Evolutionary conservation across 2,113 vertebrate species (phyloP).

Genomic region (Eidolon helvum): DNA sequence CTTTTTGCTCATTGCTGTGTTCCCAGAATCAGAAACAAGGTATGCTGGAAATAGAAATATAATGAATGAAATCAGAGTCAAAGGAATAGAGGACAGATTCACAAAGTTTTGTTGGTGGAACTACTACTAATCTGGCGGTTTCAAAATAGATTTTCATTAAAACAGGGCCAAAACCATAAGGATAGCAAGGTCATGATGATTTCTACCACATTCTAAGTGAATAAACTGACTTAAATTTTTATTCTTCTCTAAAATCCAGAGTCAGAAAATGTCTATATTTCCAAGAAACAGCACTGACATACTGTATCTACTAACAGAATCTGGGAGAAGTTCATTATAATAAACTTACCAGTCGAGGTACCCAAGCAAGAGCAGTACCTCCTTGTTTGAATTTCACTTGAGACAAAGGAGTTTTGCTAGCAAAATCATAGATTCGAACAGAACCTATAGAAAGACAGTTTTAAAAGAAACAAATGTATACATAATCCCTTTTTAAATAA

Average conservation of each 20-base stretch:
- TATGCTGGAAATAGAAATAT: background rate
- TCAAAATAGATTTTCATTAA: background rate
- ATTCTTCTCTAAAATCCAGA: slow-evolving; percentile 30
- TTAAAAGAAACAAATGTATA: slow-evolving; percentile 42
- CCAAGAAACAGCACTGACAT: background rate
- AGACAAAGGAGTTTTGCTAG: slow-evolving; percentile 84
- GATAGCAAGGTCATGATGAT: background rate
- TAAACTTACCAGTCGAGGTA: slow-evolving; percentile 86
- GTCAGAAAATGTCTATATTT: background rate
- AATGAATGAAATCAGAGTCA: background rate
- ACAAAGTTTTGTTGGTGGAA: background rate
- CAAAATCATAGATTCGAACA: slow-evolving; percentile 92
- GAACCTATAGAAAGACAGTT: slow-evolving; percentile 83
- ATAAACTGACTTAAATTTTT: slow-evolving; percentile 11
- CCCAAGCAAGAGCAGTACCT: slow-evolving; percentile 92
- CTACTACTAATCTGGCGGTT: background rate
- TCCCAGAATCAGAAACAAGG: background rate
- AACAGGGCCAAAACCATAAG: background rate
- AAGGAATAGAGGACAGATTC: background rate
- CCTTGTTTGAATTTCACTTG: slow-evolving; percentile 89
- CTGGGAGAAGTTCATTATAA: background rate
- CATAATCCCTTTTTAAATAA: background rate
- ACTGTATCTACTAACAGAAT: background rate
- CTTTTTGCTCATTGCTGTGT: background rate
- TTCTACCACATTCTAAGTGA: background rate